Conservation (phyloP, 2,888 invertebrate genomes). For the Xestia ashworthii region DNA sequence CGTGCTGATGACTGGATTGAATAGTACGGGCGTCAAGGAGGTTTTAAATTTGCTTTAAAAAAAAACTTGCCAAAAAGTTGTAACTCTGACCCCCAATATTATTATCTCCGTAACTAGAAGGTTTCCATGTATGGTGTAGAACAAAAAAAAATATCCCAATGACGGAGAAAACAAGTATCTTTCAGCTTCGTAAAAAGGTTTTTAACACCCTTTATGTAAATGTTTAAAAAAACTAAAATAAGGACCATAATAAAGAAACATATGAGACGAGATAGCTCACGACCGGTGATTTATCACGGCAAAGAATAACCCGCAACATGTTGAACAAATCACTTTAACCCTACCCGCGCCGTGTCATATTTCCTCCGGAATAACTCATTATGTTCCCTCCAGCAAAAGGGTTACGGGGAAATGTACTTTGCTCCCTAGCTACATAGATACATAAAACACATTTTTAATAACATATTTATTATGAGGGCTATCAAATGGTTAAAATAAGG, state of each 20-base stretch:
- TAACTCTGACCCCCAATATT: no score
- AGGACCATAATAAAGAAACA: not conserved
- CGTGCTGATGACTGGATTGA: no score
- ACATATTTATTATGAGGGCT: no score
- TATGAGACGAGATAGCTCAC: slow-evolving; percentile 10
- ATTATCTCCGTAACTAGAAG: no score
- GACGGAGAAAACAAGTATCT: no score
- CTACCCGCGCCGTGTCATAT: slow-evolving; percentile 33
- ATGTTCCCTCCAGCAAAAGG: slow-evolving; percentile 14
- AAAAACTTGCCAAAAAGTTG: no score
- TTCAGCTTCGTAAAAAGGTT: no score
- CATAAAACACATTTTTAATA: not conserved
- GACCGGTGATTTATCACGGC: slow-evolving; percentile 32
- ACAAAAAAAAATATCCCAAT: no score
- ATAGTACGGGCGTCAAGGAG: no score
- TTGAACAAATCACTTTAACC: slow-evolving; percentile 54
- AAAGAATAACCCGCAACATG: slow-evolving; percentile 33
- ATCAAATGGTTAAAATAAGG: no score
- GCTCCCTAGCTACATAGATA: slow-evolving; percentile 5
- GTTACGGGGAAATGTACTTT: slow-evolving; percentile 27
- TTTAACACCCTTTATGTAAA: not conserved
- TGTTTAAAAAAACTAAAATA: slow-evolving; percentile 13
- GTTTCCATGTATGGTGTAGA: no score
- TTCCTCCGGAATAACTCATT: slow-evolving; percentile 45
- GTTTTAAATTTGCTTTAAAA: no score